Base-by-base conservation (phyloP, 2,888 invertebrate species). In the Apomyelois bistriatella region DNA sequence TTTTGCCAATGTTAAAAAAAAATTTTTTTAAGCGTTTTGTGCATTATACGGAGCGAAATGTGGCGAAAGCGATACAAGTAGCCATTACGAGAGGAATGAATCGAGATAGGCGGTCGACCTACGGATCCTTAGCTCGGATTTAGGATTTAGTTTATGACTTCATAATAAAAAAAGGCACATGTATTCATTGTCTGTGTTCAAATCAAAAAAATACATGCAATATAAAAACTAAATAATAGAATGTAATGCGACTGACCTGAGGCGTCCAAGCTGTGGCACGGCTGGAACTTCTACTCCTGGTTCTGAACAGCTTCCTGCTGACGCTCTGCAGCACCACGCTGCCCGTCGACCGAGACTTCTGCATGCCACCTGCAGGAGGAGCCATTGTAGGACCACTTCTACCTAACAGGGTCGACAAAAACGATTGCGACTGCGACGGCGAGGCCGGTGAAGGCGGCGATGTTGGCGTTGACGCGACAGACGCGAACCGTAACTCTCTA, bases 341-440 rank as follows among this genome's bases (percentile, higher is more conserved):
- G 76, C 96, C 95, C 65, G 96, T 95, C 28, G 96, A 96, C 82
- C 96, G 96, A 72, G 96, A 96, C 91, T 96, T 97, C 93, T 96
- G 96, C 96, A 96, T 96, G 80, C 93, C 93, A 88, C 93, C 93
- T 88, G 92, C 83, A 71, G 90, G 80, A 58, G 79, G 74, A 69
- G 76, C 72, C 57, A 77, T 72, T 57, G 79, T 72, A 58, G 75
- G 78, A 55, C 79, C 76, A 62, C 76, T 73, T 58, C 85, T 79
- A 48, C 85, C 83, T 58, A 90, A 68, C 73, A 83, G 66, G 60
- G 83, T 70, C 58, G 84, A 74, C 58, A 89, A 72, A 62, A 90
- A 85, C 79, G 89, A 82, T 65, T 82, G 80, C 72, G 92, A 85
- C 74, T 79, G 81, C 53, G 90, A 76, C 38, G 87, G 84, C 51